Percentiles rank a stretch among this genome's conserved stretches.
phyloP scores from a whole-genome alignment of 1,140 invertebrate genomes.

The Bombus terrestris region DNA sequence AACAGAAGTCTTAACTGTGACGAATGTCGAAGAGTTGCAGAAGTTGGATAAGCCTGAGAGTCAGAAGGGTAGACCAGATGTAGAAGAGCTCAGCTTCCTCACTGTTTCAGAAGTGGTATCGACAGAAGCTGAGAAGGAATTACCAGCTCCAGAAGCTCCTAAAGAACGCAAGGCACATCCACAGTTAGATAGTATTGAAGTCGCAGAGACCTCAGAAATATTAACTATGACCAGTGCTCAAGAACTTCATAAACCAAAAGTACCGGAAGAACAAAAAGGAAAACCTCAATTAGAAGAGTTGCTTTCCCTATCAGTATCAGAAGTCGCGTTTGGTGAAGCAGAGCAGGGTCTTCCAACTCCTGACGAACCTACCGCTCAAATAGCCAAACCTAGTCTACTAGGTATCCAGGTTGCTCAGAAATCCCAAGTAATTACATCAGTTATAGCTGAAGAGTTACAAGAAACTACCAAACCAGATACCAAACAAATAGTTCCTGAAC shows the following conservation, averaged over 20 bases:
- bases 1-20: slow-evolving; percentile 65
- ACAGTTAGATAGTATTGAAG: slow-evolving; percentile 69
- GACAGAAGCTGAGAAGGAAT: slow-evolving; percentile 68
- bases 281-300: slow-evolving; percentile 70
- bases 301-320: slow-evolving; percentile 70
- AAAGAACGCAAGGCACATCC: slow-evolving; percentile 63
- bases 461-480: slow-evolving; percentile 55
- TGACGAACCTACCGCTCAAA: slow-evolving; percentile 67
- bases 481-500: slow-evolving; percentile 65
- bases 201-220: slow-evolving; percentile 72
- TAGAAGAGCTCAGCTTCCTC: slow-evolving; percentile 71
- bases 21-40: slow-evolving; percentile 65
- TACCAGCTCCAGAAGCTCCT: slow-evolving; percentile 58
- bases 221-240: slow-evolving; percentile 64
- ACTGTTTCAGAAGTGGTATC: slow-evolving; percentile 71
- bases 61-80: slow-evolving; percentile 59
- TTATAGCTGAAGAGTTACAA: slow-evolving; percentile 63
- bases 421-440: slow-evolving; percentile 71
- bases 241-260: slow-evolving; percentile 57
- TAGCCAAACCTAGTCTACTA: slow-evolving; percentile 67
- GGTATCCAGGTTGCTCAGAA: slow-evolving; percentile 71
- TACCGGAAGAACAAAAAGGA: slow-evolving; percentile 67
- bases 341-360: slow-evolving; percentile 64
- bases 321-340: slow-evolving; percentile 69
- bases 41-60: slow-evolving; percentile 55